Percentiles rank a stretch among this genome's conserved stretches.
Conservation (phyloP, 2,113 vertebrate species). For the Calyptomena viridis region DNA sequence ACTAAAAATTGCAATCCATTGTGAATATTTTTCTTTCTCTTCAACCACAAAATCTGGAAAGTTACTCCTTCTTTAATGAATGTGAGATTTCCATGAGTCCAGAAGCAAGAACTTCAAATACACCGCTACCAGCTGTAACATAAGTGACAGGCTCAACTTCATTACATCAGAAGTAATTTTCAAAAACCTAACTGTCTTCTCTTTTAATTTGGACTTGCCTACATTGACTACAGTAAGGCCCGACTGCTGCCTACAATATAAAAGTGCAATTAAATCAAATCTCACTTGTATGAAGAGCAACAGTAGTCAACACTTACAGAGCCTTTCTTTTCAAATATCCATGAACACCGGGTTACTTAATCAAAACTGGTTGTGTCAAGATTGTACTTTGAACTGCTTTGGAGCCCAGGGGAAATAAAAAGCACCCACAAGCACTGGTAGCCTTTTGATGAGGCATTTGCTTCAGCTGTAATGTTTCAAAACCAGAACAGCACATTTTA, state of each 20-base stretch:
- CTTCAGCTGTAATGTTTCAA: not conserved
- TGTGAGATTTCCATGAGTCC: not conserved
- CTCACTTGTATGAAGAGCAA: not conserved
- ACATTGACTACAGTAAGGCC: not conserved
- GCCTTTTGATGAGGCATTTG: not conserved
- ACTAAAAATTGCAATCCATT: not conserved
- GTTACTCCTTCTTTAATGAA: not conserved
- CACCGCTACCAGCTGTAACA: not conserved
- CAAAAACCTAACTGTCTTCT: not conserved
- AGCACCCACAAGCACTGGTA: not conserved
- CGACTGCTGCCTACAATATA: not conserved
- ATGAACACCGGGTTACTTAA: not conserved
- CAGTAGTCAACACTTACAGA: not conserved
- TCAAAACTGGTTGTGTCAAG: not conserved
- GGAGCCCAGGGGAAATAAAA: not conserved
- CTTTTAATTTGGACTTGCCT: not conserved
- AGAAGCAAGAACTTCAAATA: fast-evolving
- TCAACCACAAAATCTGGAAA: not conserved
- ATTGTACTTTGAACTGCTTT: not conserved
- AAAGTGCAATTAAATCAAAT: not conserved
- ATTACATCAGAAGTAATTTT: not conserved
- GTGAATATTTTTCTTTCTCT: not conserved
- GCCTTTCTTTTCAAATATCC: not conserved
- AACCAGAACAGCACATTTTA: not conserved
- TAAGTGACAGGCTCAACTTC: not conserved